phyloP scores from a whole-genome alignment of 2,113 vertebrate genomes.

The Oncorhynchus gorbuscha region DNA sequence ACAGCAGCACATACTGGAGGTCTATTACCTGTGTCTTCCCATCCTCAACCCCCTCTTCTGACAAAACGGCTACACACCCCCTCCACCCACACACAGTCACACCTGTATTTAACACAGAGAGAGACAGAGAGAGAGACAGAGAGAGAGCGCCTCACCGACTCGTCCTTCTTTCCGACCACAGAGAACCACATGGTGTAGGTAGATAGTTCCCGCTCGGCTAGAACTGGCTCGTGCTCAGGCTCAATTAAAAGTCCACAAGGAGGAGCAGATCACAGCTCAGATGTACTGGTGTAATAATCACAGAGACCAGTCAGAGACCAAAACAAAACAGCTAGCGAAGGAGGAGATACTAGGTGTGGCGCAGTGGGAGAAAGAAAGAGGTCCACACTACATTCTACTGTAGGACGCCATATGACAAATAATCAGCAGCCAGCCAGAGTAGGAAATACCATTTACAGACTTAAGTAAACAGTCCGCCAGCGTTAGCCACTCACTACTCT shows the following conservation, averaged over 20 bases:
- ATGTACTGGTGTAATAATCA: too few species aligned
- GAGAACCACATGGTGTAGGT: slow-evolving; percentile 91
- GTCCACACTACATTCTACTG: slow-evolving; percentile 15
- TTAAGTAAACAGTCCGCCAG: not conserved
- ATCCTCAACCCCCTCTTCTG: not conserved
- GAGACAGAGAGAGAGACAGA: not conserved
- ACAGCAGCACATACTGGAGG: too few species aligned
- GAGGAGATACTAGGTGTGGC: slow-evolving; percentile 20
- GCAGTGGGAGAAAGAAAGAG: too few species aligned
- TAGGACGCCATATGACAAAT: slow-evolving; percentile 22
- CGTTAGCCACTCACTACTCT: too few species aligned
- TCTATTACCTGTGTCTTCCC: not conserved
- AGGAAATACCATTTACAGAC: slow-evolving; percentile 49
- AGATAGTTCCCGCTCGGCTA: slow-evolving; percentile 12
- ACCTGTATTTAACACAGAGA: not conserved
- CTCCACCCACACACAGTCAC: too few species aligned
- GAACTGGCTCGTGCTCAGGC: slow-evolving; percentile 16
- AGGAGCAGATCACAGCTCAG: not conserved
- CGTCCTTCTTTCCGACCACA: slow-evolving; percentile 86
- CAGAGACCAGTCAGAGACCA: not conserved
- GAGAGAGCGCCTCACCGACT: slow-evolving; percentile 72
- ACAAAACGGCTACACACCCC: not conserved
- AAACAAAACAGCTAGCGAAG: slow-evolving; percentile 42
- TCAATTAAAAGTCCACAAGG: not conserved
- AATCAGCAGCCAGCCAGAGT: slow-evolving; percentile 2